A percentile compares a stretch with the other conserved stretches of the same genome.
Evolutionary conservation across 37 sponge, comb jelly and placozoan genomes (phyloP).

Genomic region (Ephydatia muelleri): DNA sequence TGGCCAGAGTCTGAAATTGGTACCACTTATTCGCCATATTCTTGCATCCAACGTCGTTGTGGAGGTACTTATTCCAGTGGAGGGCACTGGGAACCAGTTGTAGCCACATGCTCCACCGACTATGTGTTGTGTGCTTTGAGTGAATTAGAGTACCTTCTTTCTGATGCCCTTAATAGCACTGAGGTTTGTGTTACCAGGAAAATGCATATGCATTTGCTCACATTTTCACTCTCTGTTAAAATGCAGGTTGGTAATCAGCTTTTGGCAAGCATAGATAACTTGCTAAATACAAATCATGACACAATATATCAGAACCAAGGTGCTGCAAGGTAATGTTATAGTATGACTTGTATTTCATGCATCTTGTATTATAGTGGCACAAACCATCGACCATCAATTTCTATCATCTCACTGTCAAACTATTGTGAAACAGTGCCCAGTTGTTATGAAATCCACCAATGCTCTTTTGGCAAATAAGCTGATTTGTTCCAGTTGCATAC

Average conservation of each 20-base stretch:
- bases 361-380: no score
- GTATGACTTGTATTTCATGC: no score
- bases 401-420: no score
- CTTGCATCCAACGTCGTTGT: neutral
- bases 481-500: no score
- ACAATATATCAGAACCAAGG: neutral
- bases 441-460: no score
- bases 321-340: neutral
- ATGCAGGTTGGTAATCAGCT: neutral
- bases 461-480: no score
- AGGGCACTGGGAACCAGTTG: neutral
- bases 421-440: no score
- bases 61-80: neutral
- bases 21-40: neutral
- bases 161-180: neutral
- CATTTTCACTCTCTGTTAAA: neutral
- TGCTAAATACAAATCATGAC: neutral
- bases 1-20: neutral
- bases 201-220: neutral
- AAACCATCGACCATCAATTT: no score
- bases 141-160: neutral
- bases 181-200: neutral
- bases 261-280: neutral
- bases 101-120: neutral
- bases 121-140: neutral